Evolutionary conservation across 2,888 invertebrate genomes (phyloP).

Genomic region (Drosophila kuntzei): DNA sequence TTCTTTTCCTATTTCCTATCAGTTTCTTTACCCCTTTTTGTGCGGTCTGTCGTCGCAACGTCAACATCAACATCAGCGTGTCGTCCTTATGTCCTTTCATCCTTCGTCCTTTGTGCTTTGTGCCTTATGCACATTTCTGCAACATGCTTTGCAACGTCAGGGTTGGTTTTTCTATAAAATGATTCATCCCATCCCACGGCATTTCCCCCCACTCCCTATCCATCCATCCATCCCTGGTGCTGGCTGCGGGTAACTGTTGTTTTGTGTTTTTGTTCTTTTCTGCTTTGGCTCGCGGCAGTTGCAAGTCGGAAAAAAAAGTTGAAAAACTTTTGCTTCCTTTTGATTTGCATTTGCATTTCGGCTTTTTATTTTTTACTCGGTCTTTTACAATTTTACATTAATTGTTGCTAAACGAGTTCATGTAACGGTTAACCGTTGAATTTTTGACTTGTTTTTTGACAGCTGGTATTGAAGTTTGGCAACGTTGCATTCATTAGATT

Average conservation of each 20-base stretch:
- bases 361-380: neutral
- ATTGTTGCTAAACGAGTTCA: conserved; percentile 64
- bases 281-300: conserved; percentile 40
- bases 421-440: conserved; percentile 45
- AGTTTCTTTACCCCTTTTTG: conserved; percentile 41
- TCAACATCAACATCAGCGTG: conserved; percentile 54
- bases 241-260: conserved; percentile 10
- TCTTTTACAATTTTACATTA: conserved; percentile 59
- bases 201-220: neutral
- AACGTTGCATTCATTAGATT: conserved; percentile 42
- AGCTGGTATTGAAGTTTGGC: conserved; percentile 56
- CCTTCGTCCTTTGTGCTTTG: conserved; percentile 43
- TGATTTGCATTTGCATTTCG: conserved; percentile 60
- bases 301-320: conserved; percentile 15
- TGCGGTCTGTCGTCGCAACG: conserved; percentile 57
- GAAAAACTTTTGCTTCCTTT: conserved; percentile 47
- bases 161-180: conserved; percentile 58
- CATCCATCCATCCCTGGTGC: conserved; percentile 10
- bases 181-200: neutral
- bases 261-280: conserved; percentile 43
- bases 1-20: neutral
- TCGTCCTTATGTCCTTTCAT: conserved; percentile 37
- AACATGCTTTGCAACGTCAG: conserved; percentile 21
- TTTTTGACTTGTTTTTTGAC: conserved; percentile 44
- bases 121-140: conserved; percentile 54